phyloP scores from a whole-genome alignment of 2,113 vertebrate species.

The Peromyscus polionotus region DNA sequence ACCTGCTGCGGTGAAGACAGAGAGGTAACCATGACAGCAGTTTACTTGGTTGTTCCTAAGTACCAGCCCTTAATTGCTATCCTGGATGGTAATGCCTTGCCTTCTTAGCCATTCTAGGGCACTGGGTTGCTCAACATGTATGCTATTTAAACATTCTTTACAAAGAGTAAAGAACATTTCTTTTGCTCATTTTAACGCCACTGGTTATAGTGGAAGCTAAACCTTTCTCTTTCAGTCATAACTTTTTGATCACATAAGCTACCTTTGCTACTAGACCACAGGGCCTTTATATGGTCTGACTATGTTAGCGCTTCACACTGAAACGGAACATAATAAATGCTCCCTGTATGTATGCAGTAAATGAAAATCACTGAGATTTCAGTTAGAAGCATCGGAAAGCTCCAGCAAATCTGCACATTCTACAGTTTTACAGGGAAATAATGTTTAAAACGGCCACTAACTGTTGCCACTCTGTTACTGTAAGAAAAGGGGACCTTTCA shows the following conservation, averaged over 20 bases:
- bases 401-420: neutral
- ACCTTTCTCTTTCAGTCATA: neutral
- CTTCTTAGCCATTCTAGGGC: neutral
- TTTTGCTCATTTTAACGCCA: conserved; percentile 47
- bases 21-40: neutral
- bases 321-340: conserved; percentile 22
- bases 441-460: conserved; percentile 3
- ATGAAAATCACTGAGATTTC: conserved; percentile 23
- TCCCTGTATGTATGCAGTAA: neutral
- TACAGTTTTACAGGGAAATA: neutral
- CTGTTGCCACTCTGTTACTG: neutral
- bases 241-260: neutral
- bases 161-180: neutral
- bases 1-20: neutral
- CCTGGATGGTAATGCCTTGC: neutral
- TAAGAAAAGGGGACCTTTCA: neutral
- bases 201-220: neutral
- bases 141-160: conserved; percentile 9
- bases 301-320: neutral
- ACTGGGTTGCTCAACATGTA: neutral
- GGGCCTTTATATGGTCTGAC: neutral
- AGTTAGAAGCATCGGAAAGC: conserved; percentile 40
- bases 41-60: neutral
- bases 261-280: neutral
- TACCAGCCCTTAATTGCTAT: neutral